Evolutionary conservation across 1,140 invertebrate species (phyloP), one percentile per base, ranked within the genome.

Genomic region (Hylyphantes graminicola): DNA sequence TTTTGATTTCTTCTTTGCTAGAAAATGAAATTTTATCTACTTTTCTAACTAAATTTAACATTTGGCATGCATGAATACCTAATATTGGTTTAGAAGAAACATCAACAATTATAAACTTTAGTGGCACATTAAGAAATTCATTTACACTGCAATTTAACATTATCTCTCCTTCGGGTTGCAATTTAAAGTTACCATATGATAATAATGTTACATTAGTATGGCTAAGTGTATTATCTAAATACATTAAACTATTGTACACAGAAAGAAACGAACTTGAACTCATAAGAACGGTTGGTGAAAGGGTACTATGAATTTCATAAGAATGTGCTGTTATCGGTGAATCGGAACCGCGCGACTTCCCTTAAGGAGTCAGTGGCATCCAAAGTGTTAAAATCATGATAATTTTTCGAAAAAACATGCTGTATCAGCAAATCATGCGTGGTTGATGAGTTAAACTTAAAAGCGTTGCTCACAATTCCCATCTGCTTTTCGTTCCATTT

Each of bases 81-180:
- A 68, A 10, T 2, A 68, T 67, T 4, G 19, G 77, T 55, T 55
- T 57, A 21, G 64, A 79, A 35, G 11, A 9, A 13, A 57, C 65
- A 48, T 68, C 11, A n/a, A 79, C 53, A 15, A 48, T 15, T 68
- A 17, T 21, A 67, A 79, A 79, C 12, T 68, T 67, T 48, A 79
- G 55, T 21, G 15, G 0, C 15, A n/a, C 55, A 13, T 54, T 48
- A 2, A 8, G 0, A 48, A 19, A 21, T 8, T 67, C 61, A 53
- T 21, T 53, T 54, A n/a, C 9, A 73, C 11, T 21, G 15, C 79
- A 82, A 55, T 57, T 50, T 21, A 82, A 82, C 35, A 3, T 48
- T 7, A 82, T 35, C 21, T 73, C 17, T 0, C 65, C 55, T 82
- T 73, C 21, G 19, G 55, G 57, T 64, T 72, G 67, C 54, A 80